Percentiles rank a stretch among this genome's conserved stretches.
These are phyloP conservation scores for Mycetomoellerius zeteki DNA, from an alignment of 1,140 invertebrate species.

Conservation along the genomic window DNA sequence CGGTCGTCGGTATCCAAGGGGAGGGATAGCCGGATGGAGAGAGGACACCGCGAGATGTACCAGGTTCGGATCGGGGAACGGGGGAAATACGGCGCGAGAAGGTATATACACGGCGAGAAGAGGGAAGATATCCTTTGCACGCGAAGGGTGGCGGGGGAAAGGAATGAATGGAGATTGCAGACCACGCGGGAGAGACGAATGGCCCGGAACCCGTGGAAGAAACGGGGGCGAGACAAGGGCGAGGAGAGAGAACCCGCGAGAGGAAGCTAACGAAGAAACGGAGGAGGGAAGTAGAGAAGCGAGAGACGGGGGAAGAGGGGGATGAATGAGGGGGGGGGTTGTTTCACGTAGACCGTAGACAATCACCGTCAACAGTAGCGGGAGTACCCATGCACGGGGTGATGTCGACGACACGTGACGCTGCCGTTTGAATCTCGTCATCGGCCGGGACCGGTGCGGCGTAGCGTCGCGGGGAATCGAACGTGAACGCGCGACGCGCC, in stretches of 20 bases:
- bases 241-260: slow-evolving; percentile 53
- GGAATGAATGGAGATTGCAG: slow-evolving; percentile 84
- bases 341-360: slow-evolving; percentile 71
- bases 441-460: slow-evolving; percentile 38
- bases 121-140: slow-evolving; percentile 54
- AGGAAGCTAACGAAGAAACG: slow-evolving; percentile 48
- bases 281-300: slow-evolving; percentile 8
- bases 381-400: slow-evolving; percentile 77
- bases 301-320: slow-evolving; percentile 4
- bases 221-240: slow-evolving; percentile 71
- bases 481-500: slow-evolving; percentile 76
- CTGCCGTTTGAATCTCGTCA: slow-evolving; percentile 77
- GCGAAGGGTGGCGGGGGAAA: slow-evolving; percentile 63
- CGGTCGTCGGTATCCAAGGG: slow-evolving; percentile 31
- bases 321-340: slow-evolving; percentile 1
- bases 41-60: slow-evolving; percentile 63
- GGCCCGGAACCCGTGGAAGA: slow-evolving; percentile 68
- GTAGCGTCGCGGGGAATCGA: slow-evolving; percentile 66
- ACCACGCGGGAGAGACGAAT: slow-evolving; percentile 80
- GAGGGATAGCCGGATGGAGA: slow-evolving; percentile 34
- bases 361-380: slow-evolving; percentile 75
- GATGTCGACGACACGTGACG: slow-evolving; percentile 85
- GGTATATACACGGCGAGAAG: slow-evolving; percentile 19
- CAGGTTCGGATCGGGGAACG: slow-evolving; percentile 43
- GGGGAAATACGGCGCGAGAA: slow-evolving; percentile 11